Conservation (phyloP, 2,888 invertebrate species). For the Hybos culiciformis region DNA sequence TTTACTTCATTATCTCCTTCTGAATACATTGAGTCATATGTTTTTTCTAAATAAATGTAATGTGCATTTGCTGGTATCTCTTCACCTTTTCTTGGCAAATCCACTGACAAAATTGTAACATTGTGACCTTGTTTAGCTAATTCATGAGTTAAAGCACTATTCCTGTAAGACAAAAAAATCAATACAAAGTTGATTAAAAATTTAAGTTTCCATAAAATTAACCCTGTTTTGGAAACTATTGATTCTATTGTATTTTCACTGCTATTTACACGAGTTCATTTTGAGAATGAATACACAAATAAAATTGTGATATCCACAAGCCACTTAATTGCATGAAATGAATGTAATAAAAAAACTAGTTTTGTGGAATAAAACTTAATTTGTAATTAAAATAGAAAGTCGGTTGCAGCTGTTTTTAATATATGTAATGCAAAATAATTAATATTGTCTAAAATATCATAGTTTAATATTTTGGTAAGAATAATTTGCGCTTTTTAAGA, state of each 20-base stretch:
- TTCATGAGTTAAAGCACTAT: slow-evolving; percentile 17
- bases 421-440: too few species aligned
- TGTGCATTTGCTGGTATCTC: slow-evolving; percentile 17
- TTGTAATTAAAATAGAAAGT: too few species aligned
- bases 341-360: too few species aligned
- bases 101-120: slow-evolving; percentile 19
- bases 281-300: neutral
- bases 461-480: too few species aligned
- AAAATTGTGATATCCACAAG: too few species aligned
- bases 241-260: slow-evolving; percentile 10
- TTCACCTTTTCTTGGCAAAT: slow-evolving; percentile 14
- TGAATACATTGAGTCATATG: slow-evolving; percentile 13
- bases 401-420: too few species aligned
- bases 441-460: too few species aligned
- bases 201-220: neutral
- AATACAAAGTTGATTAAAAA: neutral
- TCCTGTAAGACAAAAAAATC: slow-evolving; percentile 16
- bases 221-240: slow-evolving; percentile 1
- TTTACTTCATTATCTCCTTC: slow-evolving; percentile 4
- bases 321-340: too few species aligned
- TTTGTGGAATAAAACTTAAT: too few species aligned
- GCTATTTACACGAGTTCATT: slow-evolving; percentile 1
- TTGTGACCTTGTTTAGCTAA: slow-evolving; percentile 19
- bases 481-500: too few species aligned
- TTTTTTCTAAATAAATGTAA: slow-evolving; percentile 22